Evolutionary conservation across 2,113 vertebrate genomes (phyloP).

Genomic region (Narcine bancroftii): DNA sequence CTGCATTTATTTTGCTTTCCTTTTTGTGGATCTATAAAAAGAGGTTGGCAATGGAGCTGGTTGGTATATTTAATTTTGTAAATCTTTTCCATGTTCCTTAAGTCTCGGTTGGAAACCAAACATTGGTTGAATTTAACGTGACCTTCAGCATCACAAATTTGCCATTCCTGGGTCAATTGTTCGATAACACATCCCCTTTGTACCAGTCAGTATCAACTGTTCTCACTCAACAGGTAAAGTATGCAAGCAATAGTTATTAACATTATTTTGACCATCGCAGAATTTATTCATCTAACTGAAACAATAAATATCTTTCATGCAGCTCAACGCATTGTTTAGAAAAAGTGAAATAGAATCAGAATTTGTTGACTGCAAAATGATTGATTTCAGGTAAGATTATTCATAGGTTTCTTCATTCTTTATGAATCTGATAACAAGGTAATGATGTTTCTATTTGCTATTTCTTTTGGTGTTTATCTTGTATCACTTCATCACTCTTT

Average conservation of each 20-base stretch:
- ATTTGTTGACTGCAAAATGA: background rate
- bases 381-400: background rate
- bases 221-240: constrained; percentile 40
- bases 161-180: constrained; percentile 18
- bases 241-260: background rate
- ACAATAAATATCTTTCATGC: background rate
- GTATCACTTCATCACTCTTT: no score
- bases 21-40: background rate
- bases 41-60: background rate
- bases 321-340: background rate
- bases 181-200: background rate
- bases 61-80: background rate
- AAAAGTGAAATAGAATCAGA: background rate
- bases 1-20: no score
- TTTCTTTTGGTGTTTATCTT: no score
- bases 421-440: no score
- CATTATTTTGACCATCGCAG: background rate
- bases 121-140: constrained; percentile 35
- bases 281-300: background rate
- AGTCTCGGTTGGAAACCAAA: background rate
- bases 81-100: background rate
- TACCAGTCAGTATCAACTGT: constrained; percentile 36
- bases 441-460: no score
- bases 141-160: constrained; percentile 40
- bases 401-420: background rate